Evolutionary conservation across 2,797 vertebrate genomes (phyloP), one percentile per base, ranked within the genome.

Genomic region (Falco naumanni): DNA sequence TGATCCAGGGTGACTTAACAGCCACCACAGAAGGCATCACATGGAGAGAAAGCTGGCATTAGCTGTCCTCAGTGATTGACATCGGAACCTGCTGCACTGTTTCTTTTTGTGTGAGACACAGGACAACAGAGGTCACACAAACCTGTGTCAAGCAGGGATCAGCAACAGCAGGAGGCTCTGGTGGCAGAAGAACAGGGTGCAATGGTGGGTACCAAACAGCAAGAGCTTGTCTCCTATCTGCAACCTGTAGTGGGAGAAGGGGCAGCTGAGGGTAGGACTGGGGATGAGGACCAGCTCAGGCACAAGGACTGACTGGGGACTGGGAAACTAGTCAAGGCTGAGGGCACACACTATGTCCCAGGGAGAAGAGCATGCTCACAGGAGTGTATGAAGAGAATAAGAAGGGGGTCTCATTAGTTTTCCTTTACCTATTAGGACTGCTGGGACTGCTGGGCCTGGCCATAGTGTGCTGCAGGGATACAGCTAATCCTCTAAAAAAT

Each of bases 261-360:
- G 11, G 11, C 15, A 60, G 16, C 29, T 0, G 2, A 65, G 14
- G 10, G 33, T 16, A 29, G 33, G 51, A 57, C 22, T 34, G 48
- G 59, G 34, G 47, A 54, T 59, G 39, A 87, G 51, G 11, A 78
- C 2, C 14, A 50, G 9, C 1, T 1, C 21, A 76, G n/a, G n/a
- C n/a, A 50, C 21, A 61, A 14, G 4, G 21, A 18, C 15, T 59
- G 33, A 48, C 7, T n/a, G 53, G 31, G 56, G 11, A 16, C 0
- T 17, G 16, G 20, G 19, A 50, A 11, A 43, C 17, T 70, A 43
- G 26, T 33, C 4, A 21, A 77, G 43, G 20, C 9, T n/a, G 11
- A 65, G 11, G 9, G 9, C 10, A 22, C 1, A 0, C 10, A 14
- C 8, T 61, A 5, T 26, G 19, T 16, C 11, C 16, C 29, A 56